Base-by-base conservation (phyloP, 2,113 vertebrate species). In the Psophia crepitans region DNA sequence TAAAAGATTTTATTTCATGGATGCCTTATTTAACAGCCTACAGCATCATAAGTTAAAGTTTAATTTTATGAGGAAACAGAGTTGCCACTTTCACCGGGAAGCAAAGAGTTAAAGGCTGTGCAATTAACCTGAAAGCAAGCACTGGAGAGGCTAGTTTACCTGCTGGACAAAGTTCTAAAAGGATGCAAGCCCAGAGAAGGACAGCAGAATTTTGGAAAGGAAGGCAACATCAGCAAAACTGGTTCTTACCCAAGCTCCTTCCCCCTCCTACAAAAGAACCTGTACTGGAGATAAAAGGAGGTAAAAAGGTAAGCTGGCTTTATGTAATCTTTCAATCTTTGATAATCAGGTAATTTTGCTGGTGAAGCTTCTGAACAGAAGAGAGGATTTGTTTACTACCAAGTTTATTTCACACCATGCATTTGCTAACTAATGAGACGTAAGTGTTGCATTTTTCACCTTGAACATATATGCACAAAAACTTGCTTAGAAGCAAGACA, bases 231-330 rank as follows among this genome's bases (percentile, higher is more conserved):
- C 87, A 89, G 41, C 60, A 96, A 13, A 51, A 92, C 18, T 51
- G 39, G 9, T 82, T 91, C 53, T 87, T 91, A 93, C 33, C 65
- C 60, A 92, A 84, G 56, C 65, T 79, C 66, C 57, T 61, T 76
- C 44, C 66, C 48, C 9, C 15, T 68, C 33, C 56, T 64, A 73
- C 30, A 85, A 87, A 87, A 93, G 74, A 37, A 27, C 32, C 53
- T 61, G 48, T 64, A 76, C 84, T 82, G 39, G 64, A 94, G 68
- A 92, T 80, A 89, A 87, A 90, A 84, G 51, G 48, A 76, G 53
- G 91, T n/a, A 91, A 91, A 96, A 65, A 79, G 35, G 77, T 91
- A 95, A 87, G 49, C 49, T 89, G 58, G 37, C 64, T 93, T 93
- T 65, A 85, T 20, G 30, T 43, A 46, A 89, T 70, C 61, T 95